These are phyloP conservation scores for Cetoscarus ocellatus DNA, from an alignment of 2,797 vertebrate species.

Conservation along the genomic window DNA sequence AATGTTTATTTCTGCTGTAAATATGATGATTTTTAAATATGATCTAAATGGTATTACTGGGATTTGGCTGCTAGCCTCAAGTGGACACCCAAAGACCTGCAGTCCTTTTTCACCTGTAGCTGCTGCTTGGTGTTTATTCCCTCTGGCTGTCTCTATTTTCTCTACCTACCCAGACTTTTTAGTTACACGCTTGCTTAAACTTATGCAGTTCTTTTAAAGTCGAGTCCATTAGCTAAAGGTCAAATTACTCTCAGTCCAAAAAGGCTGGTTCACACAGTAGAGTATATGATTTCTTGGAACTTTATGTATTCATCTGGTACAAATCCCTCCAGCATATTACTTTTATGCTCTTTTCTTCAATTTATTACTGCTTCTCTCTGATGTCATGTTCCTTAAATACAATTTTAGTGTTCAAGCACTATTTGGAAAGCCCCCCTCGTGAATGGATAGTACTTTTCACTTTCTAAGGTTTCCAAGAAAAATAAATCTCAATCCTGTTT, in stretches of 20 bases:
- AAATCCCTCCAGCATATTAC: neutral
- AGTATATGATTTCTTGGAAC: neutral
- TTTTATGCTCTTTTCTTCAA: neutral
- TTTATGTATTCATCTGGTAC: neutral
- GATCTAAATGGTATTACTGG: no score
- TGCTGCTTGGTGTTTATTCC: no score
- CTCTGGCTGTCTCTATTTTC: neutral
- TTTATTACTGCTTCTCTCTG: conserved; percentile 33
- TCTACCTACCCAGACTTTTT: conserved; percentile 4
- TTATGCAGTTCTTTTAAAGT: neutral
- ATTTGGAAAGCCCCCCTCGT: neutral
- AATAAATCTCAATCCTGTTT: conserved; percentile 54
- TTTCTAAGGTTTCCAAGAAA: conserved; percentile 61
- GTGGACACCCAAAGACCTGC: no score
- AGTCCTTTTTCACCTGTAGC: no score
- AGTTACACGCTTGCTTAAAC: neutral
- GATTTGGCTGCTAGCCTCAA: no score
- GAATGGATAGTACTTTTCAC: conserved; percentile 36
- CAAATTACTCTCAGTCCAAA: neutral
- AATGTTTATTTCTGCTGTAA: no score
- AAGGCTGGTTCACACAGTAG: neutral
- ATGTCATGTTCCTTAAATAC: conserved; percentile 33
- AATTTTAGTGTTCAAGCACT: neutral
- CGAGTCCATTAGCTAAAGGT: neutral
- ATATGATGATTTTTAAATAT: no score